Base-by-base conservation (phyloP, 2,113 vertebrate species). In the Psilopogon haemacephalus region DNA sequence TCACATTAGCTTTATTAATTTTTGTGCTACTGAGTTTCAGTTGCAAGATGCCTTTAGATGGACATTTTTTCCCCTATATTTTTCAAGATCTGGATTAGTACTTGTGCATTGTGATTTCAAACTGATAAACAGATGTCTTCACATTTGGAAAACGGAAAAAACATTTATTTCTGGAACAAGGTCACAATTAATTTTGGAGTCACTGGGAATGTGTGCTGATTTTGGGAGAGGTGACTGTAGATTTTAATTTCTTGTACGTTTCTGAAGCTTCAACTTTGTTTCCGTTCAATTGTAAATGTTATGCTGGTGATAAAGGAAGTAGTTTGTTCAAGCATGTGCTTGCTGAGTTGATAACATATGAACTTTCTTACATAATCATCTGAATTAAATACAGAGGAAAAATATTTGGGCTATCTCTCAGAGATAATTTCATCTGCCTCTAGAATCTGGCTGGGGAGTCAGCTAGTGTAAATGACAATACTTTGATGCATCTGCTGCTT, bases 351-450 rank as follows among this genome's bases (percentile, higher is more conserved):
- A 5, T 44, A 33, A 9, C 69, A 32, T 32, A 5, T 44, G 37
- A 82, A 19, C 23, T 92, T 78, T 14, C 26, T 63, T 82, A 16
- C 5, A 6, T 50, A 87, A 65, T 28, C 62, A 9, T 79, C 28
- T 32, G n/a, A 80, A 58, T 23, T 70, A 75, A 65, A 65, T 32
- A 23, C 17, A 11, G 37, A 24, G 18, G 70, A 20, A 42, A 44
- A 65, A 4, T 6, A 4, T 33, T 18, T 0, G 0, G 35, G 37
- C 44, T 3, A 1, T 55, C 9, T 58, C 68, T 64, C 37, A 38
- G 3, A 46, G n/a, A 6, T 20, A 50, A 18, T 70, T 90, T 71
- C 35, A 26, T 8, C 32, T 50, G 24, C 65, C 60, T 76, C 21
- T 17, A 14, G 15, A 52, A 7, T 52, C 23, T 75, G 52, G 0